A percentile compares a stretch with the other conserved stretches of the same genome.
These are phyloP conservation scores for Polypedilum pembai DNA, from an alignment of 1,140 invertebrate species.

Conservation along the genomic window DNA sequence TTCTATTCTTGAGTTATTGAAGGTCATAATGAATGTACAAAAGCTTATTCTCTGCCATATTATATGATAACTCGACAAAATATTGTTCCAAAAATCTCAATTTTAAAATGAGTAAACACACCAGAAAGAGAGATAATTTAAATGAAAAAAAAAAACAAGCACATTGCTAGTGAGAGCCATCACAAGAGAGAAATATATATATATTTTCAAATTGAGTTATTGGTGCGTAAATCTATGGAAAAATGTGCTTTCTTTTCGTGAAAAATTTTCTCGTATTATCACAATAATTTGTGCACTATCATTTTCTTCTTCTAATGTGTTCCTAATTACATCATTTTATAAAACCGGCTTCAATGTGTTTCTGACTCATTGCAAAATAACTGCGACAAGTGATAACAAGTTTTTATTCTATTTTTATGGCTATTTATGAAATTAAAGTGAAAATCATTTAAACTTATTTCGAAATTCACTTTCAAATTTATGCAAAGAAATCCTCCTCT, in stretches of 20 bases:
- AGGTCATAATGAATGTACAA: not conserved
- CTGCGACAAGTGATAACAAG: too few relatives aligned
- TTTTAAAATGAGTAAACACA: not conserved
- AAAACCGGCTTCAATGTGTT: too few relatives aligned
- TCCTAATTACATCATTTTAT: too few relatives aligned
- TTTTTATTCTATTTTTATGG: too few relatives aligned
- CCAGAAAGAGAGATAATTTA: not conserved
- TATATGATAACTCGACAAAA: not conserved
- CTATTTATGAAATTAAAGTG: too few relatives aligned
- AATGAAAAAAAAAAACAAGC: not conserved
- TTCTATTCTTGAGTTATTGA: not conserved
- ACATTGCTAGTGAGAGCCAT: too few relatives aligned
- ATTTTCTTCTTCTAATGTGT: too few relatives aligned
- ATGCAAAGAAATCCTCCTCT: not conserved
- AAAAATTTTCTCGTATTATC: too few relatives aligned
- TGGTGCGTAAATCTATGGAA: not conserved
- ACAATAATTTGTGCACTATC: too few relatives aligned
- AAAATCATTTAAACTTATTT: not conserved
- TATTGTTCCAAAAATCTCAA: constrained; percentile 16
- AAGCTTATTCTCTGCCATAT: not conserved
- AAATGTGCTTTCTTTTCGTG: not conserved
- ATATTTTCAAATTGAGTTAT: constrained; percentile 3
- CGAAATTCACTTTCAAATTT: not conserved
- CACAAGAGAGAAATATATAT: too few relatives aligned
- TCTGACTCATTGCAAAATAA: too few relatives aligned